These are phyloP conservation scores for Drosophila pseudotalamancana DNA, from an alignment of 2,888 invertebrate species.

Conservation along the genomic window DNA sequence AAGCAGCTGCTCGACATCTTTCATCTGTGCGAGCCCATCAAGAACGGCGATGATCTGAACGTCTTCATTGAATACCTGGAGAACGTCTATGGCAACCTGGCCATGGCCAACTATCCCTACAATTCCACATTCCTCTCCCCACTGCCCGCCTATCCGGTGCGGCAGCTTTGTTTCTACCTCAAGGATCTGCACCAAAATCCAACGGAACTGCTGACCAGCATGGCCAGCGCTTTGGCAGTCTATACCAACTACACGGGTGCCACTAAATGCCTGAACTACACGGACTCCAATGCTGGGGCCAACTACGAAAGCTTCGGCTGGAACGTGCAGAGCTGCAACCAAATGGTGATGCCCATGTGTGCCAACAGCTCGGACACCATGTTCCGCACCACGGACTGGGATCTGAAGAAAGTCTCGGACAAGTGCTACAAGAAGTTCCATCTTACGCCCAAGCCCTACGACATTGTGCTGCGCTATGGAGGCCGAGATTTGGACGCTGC, in stretches of 20 bases:
- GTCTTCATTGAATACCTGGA: constrained; percentile 89
- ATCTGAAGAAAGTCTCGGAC: constrained; percentile 87
- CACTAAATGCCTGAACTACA: constrained; percentile 88
- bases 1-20: constrained; percentile 89
- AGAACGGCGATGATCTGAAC: constrained; percentile 86
- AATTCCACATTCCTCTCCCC: constrained; percentile 91
- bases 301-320: constrained; percentile 85
- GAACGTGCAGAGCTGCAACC: constrained; percentile 96
- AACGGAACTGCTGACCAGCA: constrained; percentile 82
- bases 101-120: constrained; percentile 99
- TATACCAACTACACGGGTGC: constrained; percentile 93
- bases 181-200: constrained; percentile 59
- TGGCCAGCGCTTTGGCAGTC: constrained; percentile 89
- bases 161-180: constrained; percentile 86
- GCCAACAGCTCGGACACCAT: constrained; percentile 90
- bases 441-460: constrained; percentile 88
- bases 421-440: constrained; percentile 89
- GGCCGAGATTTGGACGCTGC: constrained; percentile 89
- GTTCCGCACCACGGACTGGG: constrained; percentile 92
- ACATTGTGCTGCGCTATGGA: constrained; percentile 91
- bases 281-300: constrained; percentile 88
- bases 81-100: constrained; percentile 91
- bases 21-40: constrained; percentile 90
- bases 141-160: constrained; percentile 94
- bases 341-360: constrained; percentile 99